Base-by-base conservation (phyloP, 2,113 vertebrate genomes). In the Geococcyx californianus region DNA sequence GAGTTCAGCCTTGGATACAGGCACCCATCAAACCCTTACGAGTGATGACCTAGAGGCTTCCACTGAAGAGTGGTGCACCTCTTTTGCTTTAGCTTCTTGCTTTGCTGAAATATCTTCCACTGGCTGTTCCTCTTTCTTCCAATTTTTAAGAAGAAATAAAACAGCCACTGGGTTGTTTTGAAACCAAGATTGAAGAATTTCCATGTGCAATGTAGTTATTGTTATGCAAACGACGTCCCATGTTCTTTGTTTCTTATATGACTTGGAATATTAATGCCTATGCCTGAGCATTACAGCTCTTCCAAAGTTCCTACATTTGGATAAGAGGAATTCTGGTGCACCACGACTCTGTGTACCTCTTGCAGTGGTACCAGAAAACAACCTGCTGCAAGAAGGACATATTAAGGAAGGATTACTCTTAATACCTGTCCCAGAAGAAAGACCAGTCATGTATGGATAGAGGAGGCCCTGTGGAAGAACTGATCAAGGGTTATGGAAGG, bases 341-440 rank as follows among this genome's bases (percentile, higher is more conserved):
- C 68, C 64, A 21, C 0, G 0, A 45, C 69, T 55, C 52, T 23
- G 0, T 15, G 42, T 25, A 31, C 44, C 49, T 58, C 54, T 56
- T n/a, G 6, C 51, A n/a, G 64, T 10, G 51, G 20, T 34, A 20
- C 42, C 56, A 10, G 44, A 19, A 26, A 28, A 31, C 18, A 78
- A 6, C 28, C 33, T 34, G n/a, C 28, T 67, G 12, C 54, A n/a
- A 42, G 63, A 49, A 52, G 24, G 44, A 52, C 44, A 68, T 26
- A 19, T 8, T 47, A 28, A 52, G 45, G 54, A 21, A 25, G n/a
- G 1, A 31, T 82, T 33, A 13, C 2, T 1, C 45, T 60, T 66
- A 49, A 13, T 13, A 70, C 4, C 1, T 34, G 17, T 23, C 59
- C 54, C 28, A 70, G 64, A 51, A 25, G 29, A 36, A 19, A 23